These are phyloP conservation scores for Takifugu flavidus DNA, from an alignment of 2,113 vertebrate genomes.

Conservation along the genomic window DNA sequence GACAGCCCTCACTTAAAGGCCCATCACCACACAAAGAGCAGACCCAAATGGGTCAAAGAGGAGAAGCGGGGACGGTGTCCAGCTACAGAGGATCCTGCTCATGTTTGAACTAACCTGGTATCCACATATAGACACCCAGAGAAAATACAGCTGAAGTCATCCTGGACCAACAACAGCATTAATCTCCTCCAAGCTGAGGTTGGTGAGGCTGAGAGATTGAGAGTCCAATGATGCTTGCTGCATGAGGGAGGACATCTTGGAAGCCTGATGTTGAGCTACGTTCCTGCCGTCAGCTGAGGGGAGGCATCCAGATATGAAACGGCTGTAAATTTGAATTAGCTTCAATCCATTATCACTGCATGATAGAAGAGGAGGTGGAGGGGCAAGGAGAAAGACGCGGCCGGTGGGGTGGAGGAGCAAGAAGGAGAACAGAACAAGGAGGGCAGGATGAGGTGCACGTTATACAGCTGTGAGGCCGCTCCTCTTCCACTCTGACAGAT, in stretches of 20 bases:
- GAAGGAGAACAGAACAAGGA: conserved; percentile 57
- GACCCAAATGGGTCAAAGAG: conserved; percentile 28
- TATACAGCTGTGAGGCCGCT: conserved; percentile 73
- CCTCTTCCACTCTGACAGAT: conserved; percentile 83
- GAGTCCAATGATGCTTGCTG: conserved; percentile 74
- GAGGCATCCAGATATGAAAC: conserved; percentile 95
- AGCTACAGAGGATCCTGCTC: background rate
- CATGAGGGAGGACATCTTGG: conserved; percentile 85
- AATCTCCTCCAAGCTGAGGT: conserved; percentile 75
- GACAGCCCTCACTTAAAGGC: conserved; percentile 25
- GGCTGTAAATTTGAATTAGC: conserved; percentile 98
- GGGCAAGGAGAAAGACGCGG: conserved; percentile 40
- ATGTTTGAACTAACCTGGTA: conserved; percentile 11
- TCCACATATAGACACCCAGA: conserved; percentile 9
- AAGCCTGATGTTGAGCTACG: conserved; percentile 96
- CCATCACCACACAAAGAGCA: conserved; percentile 39
- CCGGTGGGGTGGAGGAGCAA: conserved; percentile 43
- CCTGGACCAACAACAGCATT: conserved; percentile 43
- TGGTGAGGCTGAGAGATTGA: conserved; percentile 73
- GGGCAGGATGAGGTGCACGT: conserved; percentile 76
- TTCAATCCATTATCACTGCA: conserved; percentile 96
- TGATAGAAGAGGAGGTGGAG: conserved; percentile 53
- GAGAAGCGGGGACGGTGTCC: conserved; percentile 11
- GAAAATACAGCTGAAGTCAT: conserved; percentile 41
- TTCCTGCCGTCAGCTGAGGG: conserved; percentile 79